phyloP scores from a whole-genome alignment of 92 coral and sea anemone genomes.

The Phenganax marumi region DNA sequence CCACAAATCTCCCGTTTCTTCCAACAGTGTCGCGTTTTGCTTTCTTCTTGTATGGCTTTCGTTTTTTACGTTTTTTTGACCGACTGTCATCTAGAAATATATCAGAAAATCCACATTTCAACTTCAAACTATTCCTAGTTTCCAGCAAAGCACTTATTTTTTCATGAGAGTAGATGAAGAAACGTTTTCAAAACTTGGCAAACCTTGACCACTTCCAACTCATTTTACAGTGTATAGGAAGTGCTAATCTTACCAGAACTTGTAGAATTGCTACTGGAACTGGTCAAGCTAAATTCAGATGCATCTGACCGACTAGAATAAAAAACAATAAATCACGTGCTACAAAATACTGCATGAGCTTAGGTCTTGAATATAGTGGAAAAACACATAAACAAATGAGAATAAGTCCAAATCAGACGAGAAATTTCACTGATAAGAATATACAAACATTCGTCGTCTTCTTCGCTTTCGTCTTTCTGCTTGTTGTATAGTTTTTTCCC shows the following conservation, averaged over 20 bases:
- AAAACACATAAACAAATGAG: neutral
- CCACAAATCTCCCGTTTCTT: neutral
- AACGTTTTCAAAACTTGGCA: too few relatives aligned
- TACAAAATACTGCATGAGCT: neutral
- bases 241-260: too few relatives aligned
- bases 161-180: too few relatives aligned
- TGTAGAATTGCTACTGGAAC: neutral
- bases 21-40: neutral
- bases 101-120: too few relatives aligned
- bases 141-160: too few relatives aligned
- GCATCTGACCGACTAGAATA: neutral
- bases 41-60: neutral
- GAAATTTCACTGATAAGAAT: neutral
- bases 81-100: neutral
- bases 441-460: neutral
- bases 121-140: too few relatives aligned
- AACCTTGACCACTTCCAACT: neutral
- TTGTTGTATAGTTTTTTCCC: constrained; percentile 2
- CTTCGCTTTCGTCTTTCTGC: neutral
- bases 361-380: neutral
- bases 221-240: too few relatives aligned
- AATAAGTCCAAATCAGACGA: neutral
- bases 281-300: constrained; percentile 11
- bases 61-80: neutral
- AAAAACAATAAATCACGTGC: neutral